Evolutionary conservation across 2,113 vertebrate species (phyloP).

Genomic region (Sigmodon hispidus): DNA sequence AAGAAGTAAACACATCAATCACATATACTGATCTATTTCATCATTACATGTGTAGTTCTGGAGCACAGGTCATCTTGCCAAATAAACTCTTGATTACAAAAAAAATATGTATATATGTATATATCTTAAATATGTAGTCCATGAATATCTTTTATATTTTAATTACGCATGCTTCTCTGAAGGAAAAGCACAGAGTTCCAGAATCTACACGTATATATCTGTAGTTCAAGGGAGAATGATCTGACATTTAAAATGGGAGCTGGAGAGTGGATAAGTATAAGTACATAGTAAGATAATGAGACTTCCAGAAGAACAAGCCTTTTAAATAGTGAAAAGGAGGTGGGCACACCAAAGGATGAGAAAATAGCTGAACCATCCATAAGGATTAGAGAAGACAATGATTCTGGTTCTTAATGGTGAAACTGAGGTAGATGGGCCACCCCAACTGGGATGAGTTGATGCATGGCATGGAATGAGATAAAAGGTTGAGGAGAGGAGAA

Average conservation of each 20-base stretch:
- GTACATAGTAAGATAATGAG: background rate
- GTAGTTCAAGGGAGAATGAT: background rate
- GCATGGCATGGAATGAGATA: too few species aligned
- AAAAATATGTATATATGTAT: too few species aligned
- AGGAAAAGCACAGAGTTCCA: background rate
- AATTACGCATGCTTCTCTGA: background rate
- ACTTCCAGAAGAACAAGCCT: background rate
- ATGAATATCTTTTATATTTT: background rate
- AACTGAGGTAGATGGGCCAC: background rate
- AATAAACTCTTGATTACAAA: slow-evolving; percentile 38
- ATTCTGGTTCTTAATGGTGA: background rate
- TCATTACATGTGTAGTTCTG: background rate
- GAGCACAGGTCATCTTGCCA: background rate
- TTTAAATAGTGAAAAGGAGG: background rate
- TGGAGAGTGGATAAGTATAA: background rate
- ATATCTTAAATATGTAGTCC: background rate
- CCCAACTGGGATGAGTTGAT: background rate
- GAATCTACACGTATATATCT: background rate
- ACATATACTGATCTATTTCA: slow-evolving; percentile 11
- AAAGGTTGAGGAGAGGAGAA: too few species aligned
- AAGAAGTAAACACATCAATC: background rate
- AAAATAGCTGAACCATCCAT: too few species aligned
- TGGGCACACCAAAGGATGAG: background rate
- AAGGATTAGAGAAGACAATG: background rate
- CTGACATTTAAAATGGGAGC: background rate